A percentile compares a stretch with the other conserved stretches of the same genome.
Conservation (phyloP, 2,113 vertebrate species). For the Campylorhamphus procurvoides region DNA sequence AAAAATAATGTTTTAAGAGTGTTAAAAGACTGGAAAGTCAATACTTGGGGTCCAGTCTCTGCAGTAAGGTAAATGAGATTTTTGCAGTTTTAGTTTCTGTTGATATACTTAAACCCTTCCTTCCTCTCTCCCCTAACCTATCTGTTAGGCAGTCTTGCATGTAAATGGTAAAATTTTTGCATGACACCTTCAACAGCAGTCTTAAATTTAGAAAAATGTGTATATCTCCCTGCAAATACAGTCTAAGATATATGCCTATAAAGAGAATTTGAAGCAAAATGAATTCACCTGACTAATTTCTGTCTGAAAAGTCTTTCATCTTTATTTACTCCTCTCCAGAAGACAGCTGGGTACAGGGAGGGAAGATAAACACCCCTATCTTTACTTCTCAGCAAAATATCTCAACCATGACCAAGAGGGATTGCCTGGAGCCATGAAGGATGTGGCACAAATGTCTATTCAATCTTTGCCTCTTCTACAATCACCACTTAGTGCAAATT, state of each 20-base stretch:
- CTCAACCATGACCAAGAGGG: conserved; percentile 26
- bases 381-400: neutral
- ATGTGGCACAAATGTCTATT: neutral
- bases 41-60: neutral
- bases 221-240: neutral
- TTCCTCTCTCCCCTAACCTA: fast-evolving
- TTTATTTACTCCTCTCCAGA: conserved; percentile 33
- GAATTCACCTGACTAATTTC: conserved; percentile 9
- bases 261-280: neutral
- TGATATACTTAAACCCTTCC: neutral
- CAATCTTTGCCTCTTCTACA: conserved; percentile 22
- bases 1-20: neutral
- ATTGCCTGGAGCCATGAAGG: conserved; percentile 5
- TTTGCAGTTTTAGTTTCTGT: neutral
- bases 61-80: neutral
- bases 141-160: neutral
- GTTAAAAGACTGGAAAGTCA: neutral
- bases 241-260: neutral
- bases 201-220: conserved; percentile 18
- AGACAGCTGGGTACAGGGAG: neutral
- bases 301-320: conserved; percentile 7
- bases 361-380: conserved; percentile 45
- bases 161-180: neutral
- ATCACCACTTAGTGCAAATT: neutral
- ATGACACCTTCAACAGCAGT: neutral